Evolutionary conservation across 2,888 invertebrate species (phyloP), one percentile per base, ranked within the genome.

Genomic region (Syrista parreyssii): DNA sequence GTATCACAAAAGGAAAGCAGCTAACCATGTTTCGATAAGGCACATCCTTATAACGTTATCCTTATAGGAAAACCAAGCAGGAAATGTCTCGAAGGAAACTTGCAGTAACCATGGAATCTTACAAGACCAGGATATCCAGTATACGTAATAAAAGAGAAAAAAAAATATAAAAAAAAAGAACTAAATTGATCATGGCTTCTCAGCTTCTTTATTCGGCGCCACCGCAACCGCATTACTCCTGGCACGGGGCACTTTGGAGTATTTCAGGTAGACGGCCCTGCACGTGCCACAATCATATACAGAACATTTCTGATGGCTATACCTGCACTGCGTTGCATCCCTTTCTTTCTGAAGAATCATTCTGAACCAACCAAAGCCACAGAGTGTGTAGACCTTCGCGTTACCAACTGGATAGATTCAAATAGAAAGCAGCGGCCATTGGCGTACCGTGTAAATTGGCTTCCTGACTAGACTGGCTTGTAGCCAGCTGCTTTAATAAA

Each of bases 401-500:
- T 55, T 23, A 23, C 55, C 55, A 55, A 55, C 23, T 23, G 55
- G 55, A 55, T 55, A 55, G 55, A 23, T 55, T 55, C 55, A 23
- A 55, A 55, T 55, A 55, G 55, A 55, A 55, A 55, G 55, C 23
- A 55, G 55, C 55, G 55, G 55, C 55, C 55, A 55, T 55, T 23
- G 55, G 23, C 55, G 55, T 55, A 55, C 55, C 55, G 55, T 55
- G 55, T 55, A 55, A 55, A 55, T 55, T 55, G 23, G 55, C 55
- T 55, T 71, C 33, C 33, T 33, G 71, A 33, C 71, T 31, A 30
- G 33, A 32, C 33, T 71, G 71, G 71, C 71, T 33, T 15, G 3
- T 68, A 35, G 68, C 55, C 76, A 77, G 76, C 73, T 77, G 76
- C 68, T 77, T 77, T 72, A 77, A 73, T 74, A 77, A 74, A 77